Conservation (phyloP, 1,140 invertebrate species). For the Macrobrachium nipponense region DNA sequence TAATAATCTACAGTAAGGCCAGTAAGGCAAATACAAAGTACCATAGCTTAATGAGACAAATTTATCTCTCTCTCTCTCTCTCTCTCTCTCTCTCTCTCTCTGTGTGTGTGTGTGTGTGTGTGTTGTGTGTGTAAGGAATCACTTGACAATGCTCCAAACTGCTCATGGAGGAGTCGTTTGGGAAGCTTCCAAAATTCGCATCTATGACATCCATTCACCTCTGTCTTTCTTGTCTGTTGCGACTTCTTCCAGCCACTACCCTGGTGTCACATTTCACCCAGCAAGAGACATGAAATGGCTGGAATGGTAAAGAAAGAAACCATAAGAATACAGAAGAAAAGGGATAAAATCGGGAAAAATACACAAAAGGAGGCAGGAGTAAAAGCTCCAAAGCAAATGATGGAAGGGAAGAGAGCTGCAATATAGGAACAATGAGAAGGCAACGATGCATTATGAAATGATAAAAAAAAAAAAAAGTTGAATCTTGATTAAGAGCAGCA, state of each 20-base stretch:
- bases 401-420: neutral
- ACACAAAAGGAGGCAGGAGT: too few species aligned
- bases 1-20: too few species aligned
- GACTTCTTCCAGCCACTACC: too few species aligned
- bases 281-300: neutral
- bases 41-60: too few species aligned
- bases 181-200: neutral
- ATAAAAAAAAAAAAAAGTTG: neutral
- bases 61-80: slow-evolving; percentile 25
- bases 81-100: slow-evolving; percentile 17
- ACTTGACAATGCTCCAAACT: neutral
- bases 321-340: neutral
- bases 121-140: neutral
- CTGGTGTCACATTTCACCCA: too few species aligned
- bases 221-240: too few species aligned
- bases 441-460: neutral
- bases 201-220: too few species aligned
- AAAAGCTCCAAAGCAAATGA: too few species aligned
- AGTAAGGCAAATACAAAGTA: too few species aligned
- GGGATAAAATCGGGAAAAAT: too few species aligned
- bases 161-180: neutral
- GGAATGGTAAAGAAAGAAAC: neutral
- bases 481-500: too few species aligned
- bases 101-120: neutral
- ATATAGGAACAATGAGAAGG: neutral